Evolutionary conservation across 2,888 invertebrate species (phyloP).

Genomic region (Keiferia lycopersicella): DNA sequence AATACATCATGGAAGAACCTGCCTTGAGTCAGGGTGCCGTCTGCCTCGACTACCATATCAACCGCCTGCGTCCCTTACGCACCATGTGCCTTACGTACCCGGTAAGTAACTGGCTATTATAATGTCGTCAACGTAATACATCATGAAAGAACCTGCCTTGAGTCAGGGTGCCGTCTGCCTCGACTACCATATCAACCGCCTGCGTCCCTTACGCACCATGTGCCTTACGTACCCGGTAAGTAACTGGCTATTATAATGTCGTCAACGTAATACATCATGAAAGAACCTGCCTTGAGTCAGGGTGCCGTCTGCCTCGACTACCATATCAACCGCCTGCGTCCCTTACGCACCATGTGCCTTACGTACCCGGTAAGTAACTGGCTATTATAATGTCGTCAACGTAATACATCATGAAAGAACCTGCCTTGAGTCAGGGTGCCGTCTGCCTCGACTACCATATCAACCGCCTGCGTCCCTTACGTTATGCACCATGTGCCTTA

Average conservation of each 20-base stretch:
- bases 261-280: not conserved
- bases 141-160: constrained; percentile 41
- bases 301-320: constrained; percentile 64
- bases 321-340: constrained; percentile 55
- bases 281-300: constrained; percentile 59
- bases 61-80: constrained; percentile 51
- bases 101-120: constrained; percentile 45
- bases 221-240: constrained; percentile 75
- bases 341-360: constrained; percentile 69
- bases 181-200: constrained; percentile 55
- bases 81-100: constrained; percentile 75
- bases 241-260: not conserved
- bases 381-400: too few species aligned
- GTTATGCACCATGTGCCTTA: constrained; percentile 71
- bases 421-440: too few species aligned
- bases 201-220: constrained; percentile 58
- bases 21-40: constrained; percentile 67
- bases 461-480: constrained; percentile 52
- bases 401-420: constrained; percentile 36
- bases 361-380: constrained; percentile 59
- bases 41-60: constrained; percentile 61
- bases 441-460: constrained; percentile 62
- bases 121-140: too few species aligned
- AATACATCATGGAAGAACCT: constrained; percentile 23
- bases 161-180: constrained; percentile 66